phyloP scores from a whole-genome alignment of 2,888 invertebrate genomes.

The Oligia fasciuncula region DNA sequence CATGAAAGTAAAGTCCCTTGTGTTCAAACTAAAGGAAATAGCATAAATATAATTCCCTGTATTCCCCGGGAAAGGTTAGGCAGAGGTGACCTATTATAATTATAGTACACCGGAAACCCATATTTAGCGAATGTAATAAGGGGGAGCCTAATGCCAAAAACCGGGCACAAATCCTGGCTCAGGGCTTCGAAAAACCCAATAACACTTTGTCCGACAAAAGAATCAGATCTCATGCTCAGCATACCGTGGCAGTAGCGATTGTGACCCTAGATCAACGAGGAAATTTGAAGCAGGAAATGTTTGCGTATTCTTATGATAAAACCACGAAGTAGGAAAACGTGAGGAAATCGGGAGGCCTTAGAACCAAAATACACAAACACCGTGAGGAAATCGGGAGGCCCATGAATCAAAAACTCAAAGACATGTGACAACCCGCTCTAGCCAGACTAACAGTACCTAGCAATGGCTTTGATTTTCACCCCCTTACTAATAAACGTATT shows the following conservation, averaged over 20 bases:
- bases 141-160: neutral
- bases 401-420: neutral
- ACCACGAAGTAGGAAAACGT: neutral
- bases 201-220: neutral
- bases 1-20: slow-evolving; percentile 45
- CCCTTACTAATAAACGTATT: too few relatives aligned
- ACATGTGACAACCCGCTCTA: neutral
- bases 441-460: neutral
- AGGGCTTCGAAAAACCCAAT: neutral
- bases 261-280: neutral
- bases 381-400: neutral
- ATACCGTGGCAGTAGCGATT: neutral
- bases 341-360: too few relatives aligned
- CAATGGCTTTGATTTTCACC: neutral
- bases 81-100: neutral
- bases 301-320: neutral
- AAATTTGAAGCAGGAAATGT: slow-evolving; percentile 8
- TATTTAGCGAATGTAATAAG: too few relatives aligned
- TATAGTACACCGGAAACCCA: too few relatives aligned
- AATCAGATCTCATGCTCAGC: neutral
- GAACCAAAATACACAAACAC: neutral
- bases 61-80: neutral
- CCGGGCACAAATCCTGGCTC: too few relatives aligned
- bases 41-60: neutral
- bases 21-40: slow-evolving; percentile 4